Evolutionary conservation across 2,113 vertebrate species (phyloP), one percentile per base, ranked within the genome.

Genomic region (Chrysochloris asiatica): DNA sequence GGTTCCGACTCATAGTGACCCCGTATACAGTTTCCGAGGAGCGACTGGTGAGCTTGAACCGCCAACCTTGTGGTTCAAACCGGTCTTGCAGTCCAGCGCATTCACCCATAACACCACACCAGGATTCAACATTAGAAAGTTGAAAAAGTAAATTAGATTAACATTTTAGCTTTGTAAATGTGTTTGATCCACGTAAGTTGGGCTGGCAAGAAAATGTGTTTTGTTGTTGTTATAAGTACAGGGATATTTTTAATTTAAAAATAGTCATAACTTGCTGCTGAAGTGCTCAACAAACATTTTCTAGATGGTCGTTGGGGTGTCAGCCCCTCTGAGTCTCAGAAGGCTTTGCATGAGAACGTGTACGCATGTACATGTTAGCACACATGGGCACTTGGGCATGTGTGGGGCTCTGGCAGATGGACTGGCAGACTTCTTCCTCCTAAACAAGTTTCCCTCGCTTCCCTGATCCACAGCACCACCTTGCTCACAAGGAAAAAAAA

Each of bases 401-500:
- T 22, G 10, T 0, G 7, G 19, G 0, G 36, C 7, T 33, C 45
- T 14, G 48, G 77, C 75, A 41, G 69, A 36, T 16, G 56, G 59
- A 8, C 43, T 52, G 69, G 79, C 36, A 59, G 38, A 38, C 9
- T 50, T 59, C 85, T 65, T 84, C 41, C 24, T 41, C 76, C n/a
- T 30, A 16, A 0, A 28, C 8, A 0, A 43, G 61, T 22, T 90
- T 36, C 9, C 26, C 76, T 75, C 38, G 24, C 79, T 72, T 54
- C 89, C 33, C 50, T 45, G 36, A 85, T 73, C 84, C 54, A 45
- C 84, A 10, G 38, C 56, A 67, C 80, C 52, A 69, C 61, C 61
- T 83, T 63, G 56, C 33, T 89, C 77, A 72, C 47, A 77, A 93
- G 88, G 50, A 94, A 90, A 92, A 54, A 94, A 90, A 92, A 54